Evolutionary conservation across 2,888 invertebrate genomes (phyloP).

Genomic region (Eremobia ochroleuca): DNA sequence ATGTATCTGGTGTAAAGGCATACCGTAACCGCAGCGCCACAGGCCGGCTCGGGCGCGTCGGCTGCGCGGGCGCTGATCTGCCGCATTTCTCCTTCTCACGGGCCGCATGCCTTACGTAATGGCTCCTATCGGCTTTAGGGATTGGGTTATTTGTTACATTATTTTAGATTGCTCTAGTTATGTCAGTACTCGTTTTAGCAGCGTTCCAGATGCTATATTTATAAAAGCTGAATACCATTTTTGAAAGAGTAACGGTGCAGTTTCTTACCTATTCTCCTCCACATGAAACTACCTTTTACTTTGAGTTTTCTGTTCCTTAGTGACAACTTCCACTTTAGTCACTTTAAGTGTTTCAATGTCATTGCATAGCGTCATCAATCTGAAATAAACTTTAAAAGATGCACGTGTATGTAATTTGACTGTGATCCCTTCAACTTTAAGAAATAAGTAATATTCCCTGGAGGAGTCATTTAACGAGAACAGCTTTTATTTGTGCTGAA

Average conservation of each 20-base stretch:
- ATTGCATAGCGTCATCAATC: neutral
- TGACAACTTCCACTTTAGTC: neutral
- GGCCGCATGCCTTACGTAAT: conserved; percentile 55
- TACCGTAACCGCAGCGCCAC: conserved; percentile 67
- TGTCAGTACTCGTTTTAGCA: neutral
- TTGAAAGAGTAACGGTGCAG: too few relatives aligned
- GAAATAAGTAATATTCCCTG: neutral
- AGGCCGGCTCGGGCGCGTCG: conserved; percentile 19
- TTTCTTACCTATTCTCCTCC: too few relatives aligned
- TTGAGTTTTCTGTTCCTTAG: too few relatives aligned
- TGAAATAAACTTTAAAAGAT: neutral
- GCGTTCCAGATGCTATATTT: neutral
- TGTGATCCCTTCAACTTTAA: neutral
- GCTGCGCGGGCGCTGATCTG: conserved; percentile 65
- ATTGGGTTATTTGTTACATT: conserved; percentile 47
- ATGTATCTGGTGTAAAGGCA: conserved; percentile 62
- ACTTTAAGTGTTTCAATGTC: neutral
- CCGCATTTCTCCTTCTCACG: conserved; percentile 72
- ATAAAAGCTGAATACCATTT: neutral
- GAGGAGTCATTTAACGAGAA: neutral
- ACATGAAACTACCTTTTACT: neutral
- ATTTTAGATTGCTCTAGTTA: conserved; percentile 34
- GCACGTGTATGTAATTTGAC: neutral
- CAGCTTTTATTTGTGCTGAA: neutral
- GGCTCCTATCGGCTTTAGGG: conserved; percentile 41